Conservation (phyloP, 2,797 vertebrate genomes). For the Pitangus sulphuratus region DNA sequence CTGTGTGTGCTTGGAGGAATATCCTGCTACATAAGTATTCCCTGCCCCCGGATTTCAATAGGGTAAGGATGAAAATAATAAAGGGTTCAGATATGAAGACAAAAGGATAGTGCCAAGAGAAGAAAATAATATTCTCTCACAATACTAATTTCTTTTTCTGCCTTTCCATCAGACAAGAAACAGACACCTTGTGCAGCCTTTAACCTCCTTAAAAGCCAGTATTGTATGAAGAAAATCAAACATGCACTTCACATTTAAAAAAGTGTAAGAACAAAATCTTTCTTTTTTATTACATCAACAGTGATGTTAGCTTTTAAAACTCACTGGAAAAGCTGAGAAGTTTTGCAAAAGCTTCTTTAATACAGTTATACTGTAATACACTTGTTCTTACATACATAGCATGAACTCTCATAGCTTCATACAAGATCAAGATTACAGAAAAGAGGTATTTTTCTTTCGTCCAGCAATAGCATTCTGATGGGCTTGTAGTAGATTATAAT, state of each 20-base stretch:
- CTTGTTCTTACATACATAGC: background rate
- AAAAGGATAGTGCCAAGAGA: background rate
- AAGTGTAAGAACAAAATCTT: background rate
- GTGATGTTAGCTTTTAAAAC: background rate
- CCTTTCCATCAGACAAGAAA: slow-evolving; percentile 9
- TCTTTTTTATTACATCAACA: background rate
- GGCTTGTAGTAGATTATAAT: background rate
- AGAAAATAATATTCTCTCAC: background rate
- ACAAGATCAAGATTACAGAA: background rate
- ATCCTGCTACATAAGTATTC: background rate
- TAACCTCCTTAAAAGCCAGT: slow-evolving; percentile 34
- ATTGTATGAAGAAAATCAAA: slow-evolving; percentile 30
- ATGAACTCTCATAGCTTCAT: background rate
- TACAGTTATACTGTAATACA: background rate
- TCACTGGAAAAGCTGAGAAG: background rate
- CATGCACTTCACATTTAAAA: background rate
- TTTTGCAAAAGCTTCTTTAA: background rate
- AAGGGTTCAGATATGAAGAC: background rate
- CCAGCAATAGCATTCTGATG: background rate
- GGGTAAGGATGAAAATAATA: slow-evolving; percentile 6
- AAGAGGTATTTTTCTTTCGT: background rate
- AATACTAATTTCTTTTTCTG: slow-evolving; percentile 29
- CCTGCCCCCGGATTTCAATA: background rate
- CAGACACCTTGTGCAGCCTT: background rate
- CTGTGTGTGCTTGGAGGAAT: background rate